Percentiles rank a stretch among this genome's conserved stretches.
These are phyloP conservation scores for Sinocyclocheilus anshuiensis DNA, from an alignment of 2,113 vertebrate species.

Conservation along the genomic window DNA sequence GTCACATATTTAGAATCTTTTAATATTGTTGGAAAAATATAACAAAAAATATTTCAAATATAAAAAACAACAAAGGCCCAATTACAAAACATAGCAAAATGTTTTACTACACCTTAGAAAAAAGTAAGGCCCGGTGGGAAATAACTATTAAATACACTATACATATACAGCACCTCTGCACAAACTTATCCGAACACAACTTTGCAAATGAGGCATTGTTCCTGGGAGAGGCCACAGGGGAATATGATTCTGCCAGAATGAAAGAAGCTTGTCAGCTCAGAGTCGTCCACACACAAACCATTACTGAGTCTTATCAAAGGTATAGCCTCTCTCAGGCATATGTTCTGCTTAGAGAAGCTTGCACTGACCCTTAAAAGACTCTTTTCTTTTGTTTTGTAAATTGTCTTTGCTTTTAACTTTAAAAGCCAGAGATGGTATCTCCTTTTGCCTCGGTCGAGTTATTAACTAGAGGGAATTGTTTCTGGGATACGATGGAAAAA, in stretches of 20 bases:
- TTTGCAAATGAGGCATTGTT: conserved; percentile 73
- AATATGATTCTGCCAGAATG: conserved; percentile 76
- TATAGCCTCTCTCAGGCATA: conserved; percentile 75
- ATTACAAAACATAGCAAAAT: not conserved
- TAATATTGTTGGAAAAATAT: not conserved
- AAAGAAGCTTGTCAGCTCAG: conserved; percentile 78
- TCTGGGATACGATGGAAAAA: conserved; percentile 50
- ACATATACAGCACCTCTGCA: conserved; percentile 17
- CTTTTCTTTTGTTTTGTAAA: conserved; percentile 84
- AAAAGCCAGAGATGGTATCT: conserved; percentile 80
- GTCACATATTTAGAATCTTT: too few relatives aligned
- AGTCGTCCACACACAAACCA: conserved; percentile 67
- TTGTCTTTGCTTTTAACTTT: conserved; percentile 82
- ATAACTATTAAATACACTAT: not conserved
- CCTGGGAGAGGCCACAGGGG: conserved; percentile 65
- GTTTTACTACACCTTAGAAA: not conserved
- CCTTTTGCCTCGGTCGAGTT: conserved; percentile 58
- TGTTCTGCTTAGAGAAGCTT: conserved; percentile 79
- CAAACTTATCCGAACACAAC: conserved; percentile 58
- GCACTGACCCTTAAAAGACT: conserved; percentile 81
- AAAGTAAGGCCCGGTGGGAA: conserved; percentile 18
- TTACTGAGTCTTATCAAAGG: conserved; percentile 78
- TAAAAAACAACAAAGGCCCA: not conserved
- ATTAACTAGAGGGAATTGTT: conserved; percentile 70
- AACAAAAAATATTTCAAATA: not conserved